Evolutionary conservation across 2,113 vertebrate species (phyloP).

Genomic region (Phalacrocorax carbo): DNA sequence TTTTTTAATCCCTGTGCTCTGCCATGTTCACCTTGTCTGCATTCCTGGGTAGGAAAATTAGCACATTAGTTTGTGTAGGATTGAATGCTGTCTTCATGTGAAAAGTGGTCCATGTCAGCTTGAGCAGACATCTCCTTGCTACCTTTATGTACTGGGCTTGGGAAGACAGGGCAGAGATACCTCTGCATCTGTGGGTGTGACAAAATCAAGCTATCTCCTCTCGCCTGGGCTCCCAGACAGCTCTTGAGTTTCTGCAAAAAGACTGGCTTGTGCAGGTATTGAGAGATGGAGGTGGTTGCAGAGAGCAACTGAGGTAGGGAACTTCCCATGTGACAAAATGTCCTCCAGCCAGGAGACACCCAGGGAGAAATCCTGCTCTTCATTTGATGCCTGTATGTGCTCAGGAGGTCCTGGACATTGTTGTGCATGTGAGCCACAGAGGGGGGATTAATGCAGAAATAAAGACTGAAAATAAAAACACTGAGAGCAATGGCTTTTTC

Average conservation of each 20-base stretch:
- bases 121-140: background rate
- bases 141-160: background rate
- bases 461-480: slow-evolving; percentile 57
- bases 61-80: background rate
- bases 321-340: background rate
- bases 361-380: background rate
- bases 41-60: slow-evolving; percentile 3
- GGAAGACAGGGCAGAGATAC: background rate
- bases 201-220: background rate
- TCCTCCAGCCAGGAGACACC: background rate
- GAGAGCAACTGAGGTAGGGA: background rate
- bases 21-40: background rate
- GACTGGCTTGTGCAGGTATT: background rate
- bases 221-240: background rate
- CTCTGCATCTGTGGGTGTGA: background rate
- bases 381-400: background rate
- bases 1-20: slow-evolving; percentile 14
- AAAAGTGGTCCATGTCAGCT: background rate
- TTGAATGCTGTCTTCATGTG: background rate
- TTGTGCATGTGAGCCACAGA: slow-evolving; percentile 5
- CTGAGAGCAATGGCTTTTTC: slow-evolving; percentile 59
- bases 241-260: background rate
- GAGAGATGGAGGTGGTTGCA: background rate
- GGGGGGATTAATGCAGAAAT: slow-evolving; percentile 30
- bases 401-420: slow-evolving; percentile 27